Evolutionary conservation across 2,113 vertebrate species (phyloP).

Genomic region (Microtus richardsoni): DNA sequence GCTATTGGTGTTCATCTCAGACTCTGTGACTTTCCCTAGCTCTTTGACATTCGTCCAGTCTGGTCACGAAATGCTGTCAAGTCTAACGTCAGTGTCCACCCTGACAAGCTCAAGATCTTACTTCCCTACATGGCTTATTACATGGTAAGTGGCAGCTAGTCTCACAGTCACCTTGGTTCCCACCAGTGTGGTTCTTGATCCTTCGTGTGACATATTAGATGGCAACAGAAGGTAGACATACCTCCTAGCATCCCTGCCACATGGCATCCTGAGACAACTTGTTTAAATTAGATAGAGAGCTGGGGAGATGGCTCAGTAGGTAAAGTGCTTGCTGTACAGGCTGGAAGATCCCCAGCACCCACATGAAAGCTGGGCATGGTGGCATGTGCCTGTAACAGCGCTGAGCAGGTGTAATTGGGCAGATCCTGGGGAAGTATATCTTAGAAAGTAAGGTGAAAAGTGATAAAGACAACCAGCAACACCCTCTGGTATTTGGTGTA

Average conservation of each 20-base stretch:
- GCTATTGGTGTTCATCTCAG: background rate
- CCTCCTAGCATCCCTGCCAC: background rate
- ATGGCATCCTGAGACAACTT: background rate
- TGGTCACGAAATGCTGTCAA: constrained; percentile 97
- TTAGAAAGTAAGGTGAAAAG: background rate
- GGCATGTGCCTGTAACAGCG: background rate
- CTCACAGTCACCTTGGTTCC: accelerated
- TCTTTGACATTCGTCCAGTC: constrained; percentile 93
- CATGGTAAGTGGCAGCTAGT: constrained; percentile 90
- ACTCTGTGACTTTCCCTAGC: constrained; percentile 83
- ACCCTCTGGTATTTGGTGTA: background rate
- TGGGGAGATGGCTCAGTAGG: background rate
- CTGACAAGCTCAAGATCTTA: constrained; percentile 96
- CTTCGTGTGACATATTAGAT: background rate
- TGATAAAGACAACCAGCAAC: background rate
- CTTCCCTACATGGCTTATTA: constrained; percentile 95
- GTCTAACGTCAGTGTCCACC: constrained; percentile 94
- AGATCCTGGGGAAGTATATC: background rate
- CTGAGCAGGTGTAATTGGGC: background rate
- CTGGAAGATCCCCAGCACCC: background rate
- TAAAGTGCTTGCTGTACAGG: background rate
- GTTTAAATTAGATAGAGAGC: background rate
- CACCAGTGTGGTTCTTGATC: accelerated
- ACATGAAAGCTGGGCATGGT: background rate
- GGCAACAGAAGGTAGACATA: background rate